Conservation (phyloP, 2,888 invertebrate species). For the Ophion ventricosus region DNA sequence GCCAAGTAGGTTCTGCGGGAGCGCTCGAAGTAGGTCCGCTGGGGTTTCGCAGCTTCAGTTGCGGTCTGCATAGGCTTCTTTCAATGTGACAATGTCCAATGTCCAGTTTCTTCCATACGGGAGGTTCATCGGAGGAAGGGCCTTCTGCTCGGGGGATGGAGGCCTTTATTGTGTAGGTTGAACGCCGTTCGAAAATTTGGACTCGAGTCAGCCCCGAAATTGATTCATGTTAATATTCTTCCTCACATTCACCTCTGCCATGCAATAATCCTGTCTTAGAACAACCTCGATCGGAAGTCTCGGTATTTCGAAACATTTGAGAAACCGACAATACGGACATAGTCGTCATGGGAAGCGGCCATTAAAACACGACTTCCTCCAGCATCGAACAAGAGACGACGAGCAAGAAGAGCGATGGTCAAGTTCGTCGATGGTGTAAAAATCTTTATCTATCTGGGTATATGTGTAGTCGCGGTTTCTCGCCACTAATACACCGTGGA, state of each 20-base stretch:
- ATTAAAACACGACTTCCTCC: slow-evolving; percentile 73
- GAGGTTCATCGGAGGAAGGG: too few species aligned
- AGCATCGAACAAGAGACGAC: slow-evolving; percentile 60
- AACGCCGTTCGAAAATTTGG: too few species aligned
- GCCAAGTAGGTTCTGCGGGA: too few species aligned
- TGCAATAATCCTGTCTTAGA: slow-evolving; percentile 27
- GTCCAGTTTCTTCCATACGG: too few species aligned
- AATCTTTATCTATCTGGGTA: slow-evolving; percentile 4
- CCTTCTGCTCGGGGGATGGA: too few species aligned
- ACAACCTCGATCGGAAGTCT: slow-evolving; percentile 30
- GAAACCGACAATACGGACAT: slow-evolving; percentile 58
- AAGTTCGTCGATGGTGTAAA: slow-evolving; percentile 66
- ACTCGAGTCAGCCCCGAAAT: too few species aligned
- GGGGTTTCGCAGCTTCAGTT: too few species aligned
- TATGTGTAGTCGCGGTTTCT: slow-evolving; percentile 50
- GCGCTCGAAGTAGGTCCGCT: too few species aligned
- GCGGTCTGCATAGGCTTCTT: too few species aligned
- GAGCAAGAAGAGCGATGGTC: slow-evolving; percentile 71
- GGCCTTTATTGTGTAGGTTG: too few species aligned
- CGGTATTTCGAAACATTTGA: background rate
- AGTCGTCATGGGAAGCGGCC: slow-evolving; percentile 77
- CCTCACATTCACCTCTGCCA: background rate
- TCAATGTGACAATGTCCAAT: too few species aligned
- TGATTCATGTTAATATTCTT: background rate
- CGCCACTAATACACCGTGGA: slow-evolving; percentile 47